phyloP scores from a whole-genome alignment of 2,113 vertebrate species.

The Ailuropoda melanoleuca region DNA sequence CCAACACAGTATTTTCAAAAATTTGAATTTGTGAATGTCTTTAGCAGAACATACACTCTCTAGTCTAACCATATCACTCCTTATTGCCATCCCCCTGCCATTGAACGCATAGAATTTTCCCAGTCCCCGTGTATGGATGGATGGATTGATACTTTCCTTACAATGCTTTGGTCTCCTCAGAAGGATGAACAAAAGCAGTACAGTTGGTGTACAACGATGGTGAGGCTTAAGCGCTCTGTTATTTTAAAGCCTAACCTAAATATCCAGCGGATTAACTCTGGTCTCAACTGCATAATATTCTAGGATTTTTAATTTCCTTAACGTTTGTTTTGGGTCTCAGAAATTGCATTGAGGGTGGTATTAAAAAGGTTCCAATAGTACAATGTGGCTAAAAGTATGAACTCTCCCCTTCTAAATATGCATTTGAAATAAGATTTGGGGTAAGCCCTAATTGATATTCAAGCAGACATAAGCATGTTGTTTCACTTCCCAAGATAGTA shows the following conservation, averaged over 20 bases:
- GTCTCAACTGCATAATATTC: background rate
- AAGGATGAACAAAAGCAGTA: constrained; percentile 37
- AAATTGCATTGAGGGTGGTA: constrained; percentile 34
- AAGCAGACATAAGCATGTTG: background rate
- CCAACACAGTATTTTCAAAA: background rate
- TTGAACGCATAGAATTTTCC: background rate
- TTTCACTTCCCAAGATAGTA: constrained; percentile 18
- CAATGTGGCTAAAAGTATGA: constrained; percentile 28
- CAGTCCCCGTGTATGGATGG: background rate
- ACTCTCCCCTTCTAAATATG: background rate
- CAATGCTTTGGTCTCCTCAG: background rate
- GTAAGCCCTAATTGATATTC: constrained; percentile 5
- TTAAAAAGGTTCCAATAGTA: constrained; percentile 20
- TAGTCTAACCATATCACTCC: background rate
- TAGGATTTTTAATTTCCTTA: constrained; percentile 30
- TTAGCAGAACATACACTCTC: background rate
- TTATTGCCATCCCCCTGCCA: background rate
- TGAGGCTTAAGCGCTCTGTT: background rate
- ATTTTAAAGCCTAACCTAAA: constrained; percentile 33
- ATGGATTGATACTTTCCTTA: background rate
- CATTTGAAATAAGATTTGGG: constrained; percentile 40
- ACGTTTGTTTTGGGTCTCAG: constrained; percentile 31
- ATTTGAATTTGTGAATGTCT: constrained; percentile 14
- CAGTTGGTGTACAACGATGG: background rate
- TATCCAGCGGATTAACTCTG: background rate